Evolutionary conservation across 2,888 invertebrate species (phyloP).

Genomic region (Sphinx pinastri): DNA sequence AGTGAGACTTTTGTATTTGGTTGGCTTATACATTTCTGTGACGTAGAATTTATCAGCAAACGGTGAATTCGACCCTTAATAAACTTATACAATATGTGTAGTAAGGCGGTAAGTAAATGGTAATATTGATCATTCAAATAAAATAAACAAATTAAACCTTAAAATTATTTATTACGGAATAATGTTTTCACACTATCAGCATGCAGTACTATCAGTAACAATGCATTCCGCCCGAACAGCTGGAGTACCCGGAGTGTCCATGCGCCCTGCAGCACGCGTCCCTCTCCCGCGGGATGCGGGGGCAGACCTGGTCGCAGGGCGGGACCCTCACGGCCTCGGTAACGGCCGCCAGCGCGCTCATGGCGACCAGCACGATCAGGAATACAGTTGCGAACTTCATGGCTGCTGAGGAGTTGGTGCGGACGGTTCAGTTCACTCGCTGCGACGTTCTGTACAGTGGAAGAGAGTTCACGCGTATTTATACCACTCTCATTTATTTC

Average conservation of each 20-base stretch:
- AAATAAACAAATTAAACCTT: too few species aligned
- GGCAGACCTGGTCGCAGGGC: neutral
- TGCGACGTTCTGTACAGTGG: neutral
- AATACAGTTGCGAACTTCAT: neutral
- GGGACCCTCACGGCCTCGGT: neutral
- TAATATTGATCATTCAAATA: too few species aligned
- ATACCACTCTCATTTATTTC: neutral
- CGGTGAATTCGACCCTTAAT: too few species aligned
- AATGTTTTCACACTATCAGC: too few species aligned
- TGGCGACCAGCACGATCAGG: neutral
- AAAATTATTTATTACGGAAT: too few species aligned
- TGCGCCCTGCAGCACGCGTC: constrained; percentile 1
- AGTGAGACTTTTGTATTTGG: too few species aligned
- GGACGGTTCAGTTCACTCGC: neutral
- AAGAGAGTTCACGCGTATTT: neutral
- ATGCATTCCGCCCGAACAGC: neutral
- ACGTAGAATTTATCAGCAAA: too few species aligned
- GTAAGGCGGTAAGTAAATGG: too few species aligned
- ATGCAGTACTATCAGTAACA: neutral
- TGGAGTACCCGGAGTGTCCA: neutral
- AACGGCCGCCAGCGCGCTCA: constrained; percentile 1
- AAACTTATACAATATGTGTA: too few species aligned
- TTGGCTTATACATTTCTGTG: too few species aligned
- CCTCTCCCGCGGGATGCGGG: neutral
- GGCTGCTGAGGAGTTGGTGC: neutral